These are phyloP conservation scores for Samia ricini DNA, from an alignment of 1,140 invertebrate genomes.

Conservation along the genomic window DNA sequence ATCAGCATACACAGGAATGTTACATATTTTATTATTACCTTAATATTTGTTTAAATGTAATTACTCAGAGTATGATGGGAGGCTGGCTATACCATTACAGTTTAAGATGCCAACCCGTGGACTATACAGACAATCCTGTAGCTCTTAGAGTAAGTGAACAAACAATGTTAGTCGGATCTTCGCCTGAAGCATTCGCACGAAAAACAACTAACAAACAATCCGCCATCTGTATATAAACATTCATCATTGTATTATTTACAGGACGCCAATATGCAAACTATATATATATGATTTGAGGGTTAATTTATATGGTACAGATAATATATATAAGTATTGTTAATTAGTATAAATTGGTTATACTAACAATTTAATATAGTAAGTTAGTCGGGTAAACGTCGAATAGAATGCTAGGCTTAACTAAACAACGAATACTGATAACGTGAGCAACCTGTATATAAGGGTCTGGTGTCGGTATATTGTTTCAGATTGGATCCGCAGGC, in stretches of 20 bases:
- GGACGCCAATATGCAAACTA: constrained; percentile 28
- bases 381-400: neutral
- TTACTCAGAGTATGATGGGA: constrained; percentile 79
- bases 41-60: constrained; percentile 30
- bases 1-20: neutral
- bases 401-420: neutral
- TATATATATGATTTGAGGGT: constrained; percentile 38
- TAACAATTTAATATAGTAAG: constrained; percentile 1
- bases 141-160: constrained; percentile 87
- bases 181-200: constrained; percentile 23
- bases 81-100: constrained; percentile 89
- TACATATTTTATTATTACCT: neutral
- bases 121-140: constrained; percentile 86
- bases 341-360: neutral
- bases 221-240: constrained; percentile 63
- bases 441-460: constrained; percentile 43
- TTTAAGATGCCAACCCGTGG: constrained; percentile 93
- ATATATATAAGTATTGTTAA: constrained; percentile 17
- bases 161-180: constrained; percentile 17
- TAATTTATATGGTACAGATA: constrained; percentile 21
- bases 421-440: neutral
- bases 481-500: constrained; percentile 90
- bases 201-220: constrained; percentile 43
- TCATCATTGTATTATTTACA: constrained; percentile 44
- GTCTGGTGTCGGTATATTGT: constrained; percentile 77